phyloP scores from a whole-genome alignment of 2,797 vertebrate genomes.

The Tokudaia tokunoshimensis region DNA sequence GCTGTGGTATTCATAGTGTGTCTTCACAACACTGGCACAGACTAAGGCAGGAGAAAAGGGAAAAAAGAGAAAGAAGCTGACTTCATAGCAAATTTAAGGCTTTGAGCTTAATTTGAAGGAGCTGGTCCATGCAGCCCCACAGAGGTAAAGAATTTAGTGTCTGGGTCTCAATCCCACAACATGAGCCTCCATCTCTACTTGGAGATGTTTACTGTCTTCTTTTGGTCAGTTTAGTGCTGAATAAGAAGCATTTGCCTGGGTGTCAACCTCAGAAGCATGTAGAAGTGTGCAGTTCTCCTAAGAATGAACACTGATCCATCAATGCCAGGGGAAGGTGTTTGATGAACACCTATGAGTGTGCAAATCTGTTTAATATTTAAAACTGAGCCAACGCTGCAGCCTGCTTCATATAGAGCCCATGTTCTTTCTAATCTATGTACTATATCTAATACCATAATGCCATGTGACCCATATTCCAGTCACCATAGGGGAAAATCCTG shows the following conservation, averaged over 20 bases:
- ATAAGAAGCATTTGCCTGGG: background rate
- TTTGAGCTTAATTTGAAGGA: background rate
- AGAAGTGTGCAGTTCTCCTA: background rate
- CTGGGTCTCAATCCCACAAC: background rate
- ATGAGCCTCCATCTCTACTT: conserved; percentile 15
- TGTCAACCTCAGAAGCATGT: background rate
- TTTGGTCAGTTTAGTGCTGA: background rate
- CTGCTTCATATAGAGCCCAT: background rate
- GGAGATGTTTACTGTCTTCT: background rate
- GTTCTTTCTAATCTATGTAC: background rate
- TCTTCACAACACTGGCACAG: background rate
- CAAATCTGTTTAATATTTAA: background rate
- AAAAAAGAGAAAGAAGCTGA: background rate
- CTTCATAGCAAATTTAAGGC: background rate
- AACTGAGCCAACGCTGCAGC: background rate
- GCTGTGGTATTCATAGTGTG: background rate
- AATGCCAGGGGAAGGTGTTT: background rate
- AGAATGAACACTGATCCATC: background rate
- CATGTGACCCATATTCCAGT: background rate
- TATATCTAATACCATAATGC: background rate
- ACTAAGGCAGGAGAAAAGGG: background rate
- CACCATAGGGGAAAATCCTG: background rate
- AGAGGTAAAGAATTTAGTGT: background rate
- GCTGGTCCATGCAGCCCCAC: background rate
- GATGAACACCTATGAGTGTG: background rate